Percentiles rank a stretch among this genome's conserved stretches.
Conservation (phyloP, 2,888 invertebrate genomes). For the Apamea monoglypha region DNA sequence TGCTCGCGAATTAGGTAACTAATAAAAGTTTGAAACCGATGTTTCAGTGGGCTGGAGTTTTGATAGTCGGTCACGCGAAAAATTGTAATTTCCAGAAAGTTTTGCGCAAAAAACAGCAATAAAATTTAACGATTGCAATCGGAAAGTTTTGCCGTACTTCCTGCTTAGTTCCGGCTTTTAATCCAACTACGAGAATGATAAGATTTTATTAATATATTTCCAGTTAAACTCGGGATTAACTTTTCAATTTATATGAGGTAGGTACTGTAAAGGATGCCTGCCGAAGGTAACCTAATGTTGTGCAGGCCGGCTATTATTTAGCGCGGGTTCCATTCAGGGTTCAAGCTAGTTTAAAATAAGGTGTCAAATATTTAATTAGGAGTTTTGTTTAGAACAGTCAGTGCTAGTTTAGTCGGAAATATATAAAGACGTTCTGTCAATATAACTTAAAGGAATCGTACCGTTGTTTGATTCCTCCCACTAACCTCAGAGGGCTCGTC, state of each 20-base stretch:
- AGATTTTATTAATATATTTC: neutral
- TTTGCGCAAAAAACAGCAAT: constrained; percentile 39
- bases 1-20: constrained; percentile 48
- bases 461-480: too few species aligned
- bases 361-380: too few species aligned
- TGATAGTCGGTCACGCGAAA: constrained; percentile 53
- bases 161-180: constrained; percentile 8
- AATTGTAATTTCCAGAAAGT: constrained; percentile 24
- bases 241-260: neutral
- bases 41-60: constrained; percentile 33
- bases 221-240: neutral
- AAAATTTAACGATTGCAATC: constrained; percentile 47
- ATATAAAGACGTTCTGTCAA: too few species aligned
- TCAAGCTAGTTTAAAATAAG: too few species aligned
- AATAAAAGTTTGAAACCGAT: constrained; percentile 53
- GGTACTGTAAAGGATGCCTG: neutral
- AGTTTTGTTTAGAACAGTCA: too few species aligned
- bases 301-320: too few species aligned
- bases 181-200: constrained; percentile 10
- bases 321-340: too few species aligned
- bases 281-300: too few species aligned
- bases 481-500: too few species aligned
- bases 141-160: constrained; percentile 26
- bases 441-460: too few species aligned
- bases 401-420: too few species aligned